Percentiles rank a stretch among this genome's conserved stretches.
Conservation (phyloP, 2,113 vertebrate species). For the Cyprinodon variegatus region DNA sequence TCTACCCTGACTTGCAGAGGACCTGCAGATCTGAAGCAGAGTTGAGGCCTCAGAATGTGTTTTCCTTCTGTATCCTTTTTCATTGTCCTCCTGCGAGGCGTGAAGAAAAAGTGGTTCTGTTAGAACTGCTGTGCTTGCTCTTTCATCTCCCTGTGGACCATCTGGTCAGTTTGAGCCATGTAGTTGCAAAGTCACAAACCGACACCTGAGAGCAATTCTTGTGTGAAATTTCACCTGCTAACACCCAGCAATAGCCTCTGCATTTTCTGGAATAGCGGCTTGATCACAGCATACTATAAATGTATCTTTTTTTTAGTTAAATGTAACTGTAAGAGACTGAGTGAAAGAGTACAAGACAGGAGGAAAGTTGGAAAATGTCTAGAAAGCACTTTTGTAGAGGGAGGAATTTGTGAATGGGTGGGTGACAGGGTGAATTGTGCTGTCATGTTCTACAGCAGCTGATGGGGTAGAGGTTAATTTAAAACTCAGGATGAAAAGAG, state of each 20-base stretch:
- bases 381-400: slow-evolving; percentile 10
- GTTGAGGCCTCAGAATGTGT: slow-evolving; percentile 21
- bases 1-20: slow-evolving; percentile 6
- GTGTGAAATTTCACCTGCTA: slow-evolving; percentile 37
- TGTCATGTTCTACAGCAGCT: slow-evolving; percentile 48
- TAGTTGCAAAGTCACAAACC: slow-evolving; percentile 21
- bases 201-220: not conserved
- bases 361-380: slow-evolving; percentile 30
- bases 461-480: slow-evolving; percentile 56
- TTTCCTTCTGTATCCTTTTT: slow-evolving; percentile 21
- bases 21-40: slow-evolving; percentile 16
- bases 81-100: slow-evolving; percentile 26
- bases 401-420: not conserved
- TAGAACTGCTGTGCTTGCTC: slow-evolving; percentile 52
- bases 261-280: slow-evolving; percentile 1
- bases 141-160: slow-evolving; percentile 42
- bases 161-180: slow-evolving; percentile 49
- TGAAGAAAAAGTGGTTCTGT: slow-evolving; percentile 42
- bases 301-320: slow-evolving; percentile 20
- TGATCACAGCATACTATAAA: slow-evolving; percentile 44
- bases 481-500: slow-evolving; percentile 13
- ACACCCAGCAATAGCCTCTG: slow-evolving; percentile 28
- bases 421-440: slow-evolving; percentile 46
- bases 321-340: slow-evolving; percentile 34
- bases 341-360: slow-evolving; percentile 1